These are phyloP conservation scores for Pteronura brasiliensis DNA, from an alignment of 2,113 vertebrate genomes.

Conservation along the genomic window DNA sequence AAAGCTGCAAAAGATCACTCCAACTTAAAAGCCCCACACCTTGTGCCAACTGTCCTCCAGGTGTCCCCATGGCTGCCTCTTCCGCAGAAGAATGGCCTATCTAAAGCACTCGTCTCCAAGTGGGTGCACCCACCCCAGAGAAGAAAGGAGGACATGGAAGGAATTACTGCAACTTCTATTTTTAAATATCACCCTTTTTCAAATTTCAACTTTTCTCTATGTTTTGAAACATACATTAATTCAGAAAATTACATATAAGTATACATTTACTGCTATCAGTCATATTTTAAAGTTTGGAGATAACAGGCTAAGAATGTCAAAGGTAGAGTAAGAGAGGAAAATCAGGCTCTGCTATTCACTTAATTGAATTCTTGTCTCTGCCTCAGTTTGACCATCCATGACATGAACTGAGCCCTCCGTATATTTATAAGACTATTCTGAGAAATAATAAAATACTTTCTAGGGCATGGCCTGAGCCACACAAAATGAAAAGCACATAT, in stretches of 20 bases:
- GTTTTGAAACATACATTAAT: conserved; percentile 1
- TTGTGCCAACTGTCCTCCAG: conserved; percentile 57
- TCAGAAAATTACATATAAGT: conserved; percentile 36
- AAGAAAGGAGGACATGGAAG: background rate
- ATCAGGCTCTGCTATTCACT: background rate
- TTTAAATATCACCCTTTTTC: conserved; percentile 33
- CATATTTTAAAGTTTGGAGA: conserved; percentile 26
- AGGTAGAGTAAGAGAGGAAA: conserved; percentile 14
- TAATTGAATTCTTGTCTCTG: conserved; percentile 7
- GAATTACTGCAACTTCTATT: background rate
- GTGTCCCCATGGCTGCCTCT: conserved; percentile 51
- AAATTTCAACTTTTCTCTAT: background rate
- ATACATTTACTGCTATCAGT: background rate
- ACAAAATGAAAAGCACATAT: conserved; percentile 50
- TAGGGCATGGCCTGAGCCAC: background rate
- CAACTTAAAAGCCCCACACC: conserved; percentile 61
- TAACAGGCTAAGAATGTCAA: background rate
- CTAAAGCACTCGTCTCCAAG: background rate
- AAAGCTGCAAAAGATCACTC: conserved; percentile 60
- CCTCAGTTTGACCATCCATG: conserved; percentile 46
- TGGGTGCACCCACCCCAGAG: background rate
- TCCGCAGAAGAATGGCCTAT: background rate
- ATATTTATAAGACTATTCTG: background rate
- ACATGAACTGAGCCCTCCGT: background rate
- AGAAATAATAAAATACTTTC: conserved; percentile 35